Evolutionary conservation across 1,140 invertebrate genomes (phyloP), one percentile per base, ranked within the genome.

Genomic region (Drosophila pectinifera): DNA sequence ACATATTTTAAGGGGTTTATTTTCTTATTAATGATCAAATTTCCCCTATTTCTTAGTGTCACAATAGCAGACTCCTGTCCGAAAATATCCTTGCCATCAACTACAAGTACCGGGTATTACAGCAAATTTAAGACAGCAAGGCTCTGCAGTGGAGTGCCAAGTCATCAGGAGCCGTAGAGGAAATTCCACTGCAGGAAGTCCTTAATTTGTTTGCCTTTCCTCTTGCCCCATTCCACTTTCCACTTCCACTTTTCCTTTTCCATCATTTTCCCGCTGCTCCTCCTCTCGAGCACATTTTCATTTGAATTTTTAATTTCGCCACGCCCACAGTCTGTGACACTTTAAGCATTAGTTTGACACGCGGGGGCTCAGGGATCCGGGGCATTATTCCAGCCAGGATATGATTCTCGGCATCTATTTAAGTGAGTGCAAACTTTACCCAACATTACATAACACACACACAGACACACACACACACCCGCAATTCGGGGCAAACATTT

Each of bases 261-360:
- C 4, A 6, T 13, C 14, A 38, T 3, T 16, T 28, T 42, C 13
- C 31, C 13, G 48, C 45, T 11, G 22, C 38, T 10, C 36, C 45
- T n/a, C 24, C 39, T 46, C 34, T 28, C 24, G n/a, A 54, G 78
- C 69, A 62, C 67, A 86, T 88, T 88, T 88, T 88, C 83, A 86
- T 86, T 86, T 88, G 83, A 86, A 86, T 88, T 88, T 86, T 83
- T 88, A 86, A 86, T 86, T 86, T 79, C 45, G 16, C 73, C 63
- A 57, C 54, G 49, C 73, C 42, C 70, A 57, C 72, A 75, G 67
- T 46, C 75, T 83, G 73, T 86, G 79, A 88, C 82, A 88, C 61
- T 88, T 88, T 72, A 43, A 59, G 83, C 74, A 86, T 83, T 83
- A 86, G 79, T 88, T 86, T 88, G 69, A 79, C 83, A 86, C 78